Percentiles rank a stretch among this genome's conserved stretches.
Conservation (phyloP, 2,888 invertebrate genomes). For the Orthosia gothica region DNA sequence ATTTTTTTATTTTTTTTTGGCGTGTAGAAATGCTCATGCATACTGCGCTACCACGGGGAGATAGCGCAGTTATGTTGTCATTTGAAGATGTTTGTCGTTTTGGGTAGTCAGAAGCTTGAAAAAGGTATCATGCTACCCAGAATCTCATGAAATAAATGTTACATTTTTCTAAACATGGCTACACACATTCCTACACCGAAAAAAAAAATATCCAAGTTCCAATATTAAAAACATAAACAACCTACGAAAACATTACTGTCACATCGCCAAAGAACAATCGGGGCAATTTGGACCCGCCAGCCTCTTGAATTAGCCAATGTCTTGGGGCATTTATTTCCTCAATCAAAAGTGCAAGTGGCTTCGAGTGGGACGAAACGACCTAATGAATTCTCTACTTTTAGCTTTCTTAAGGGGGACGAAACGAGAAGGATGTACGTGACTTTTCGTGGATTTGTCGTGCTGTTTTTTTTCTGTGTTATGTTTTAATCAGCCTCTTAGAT, state of each 20-base stretch:
- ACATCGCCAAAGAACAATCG: conserved; percentile 78
- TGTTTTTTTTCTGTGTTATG: conserved; percentile 30
- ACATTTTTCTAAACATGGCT: background rate
- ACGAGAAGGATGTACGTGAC: conserved; percentile 71
- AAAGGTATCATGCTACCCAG: too few relatives aligned
- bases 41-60: too few relatives aligned
- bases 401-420: conserved; percentile 71
- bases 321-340: conserved; percentile 88
- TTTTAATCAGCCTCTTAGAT: conserved; percentile 16
- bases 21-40: too few relatives aligned
- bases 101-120: too few relatives aligned
- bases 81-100: too few relatives aligned
- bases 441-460: conserved; percentile 62
- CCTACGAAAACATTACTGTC: conserved; percentile 74
- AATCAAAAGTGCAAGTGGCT: conserved; percentile 88
- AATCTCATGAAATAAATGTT: background rate
- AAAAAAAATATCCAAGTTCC: conserved; percentile 18
- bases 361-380: conserved; percentile 85
- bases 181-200: background rate
- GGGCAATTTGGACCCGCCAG: conserved; percentile 79
- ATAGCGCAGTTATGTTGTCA: too few relatives aligned
- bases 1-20: too few relatives aligned
- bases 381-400: conserved; percentile 87
- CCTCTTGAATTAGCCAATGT: conserved; percentile 86
- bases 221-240: conserved; percentile 69